Evolutionary conservation across 2,888 invertebrate genomes (phyloP).

Genomic region (Thymelicus lineola): DNA sequence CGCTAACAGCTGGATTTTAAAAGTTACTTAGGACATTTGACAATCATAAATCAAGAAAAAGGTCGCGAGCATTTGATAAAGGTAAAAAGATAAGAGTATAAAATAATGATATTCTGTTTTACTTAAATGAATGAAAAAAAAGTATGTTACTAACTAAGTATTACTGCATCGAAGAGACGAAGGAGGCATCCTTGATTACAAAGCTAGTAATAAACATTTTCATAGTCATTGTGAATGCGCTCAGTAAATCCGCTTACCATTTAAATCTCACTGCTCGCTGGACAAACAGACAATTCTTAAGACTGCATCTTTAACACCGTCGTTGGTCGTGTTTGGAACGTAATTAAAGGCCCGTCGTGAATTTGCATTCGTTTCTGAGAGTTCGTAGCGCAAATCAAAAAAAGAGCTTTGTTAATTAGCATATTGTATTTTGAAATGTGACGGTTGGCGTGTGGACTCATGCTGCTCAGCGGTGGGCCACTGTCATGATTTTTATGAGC

Average conservation of each 20-base stretch:
- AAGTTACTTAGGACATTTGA: constrained; percentile 25
- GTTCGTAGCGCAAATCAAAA: constrained; percentile 77
- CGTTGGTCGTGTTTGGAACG: constrained; percentile 77
- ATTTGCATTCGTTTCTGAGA: constrained; percentile 83
- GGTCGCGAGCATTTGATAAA: constrained; percentile 18
- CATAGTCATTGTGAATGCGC: constrained; percentile 65
- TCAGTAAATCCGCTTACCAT: constrained; percentile 72
- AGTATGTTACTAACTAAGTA: neutral
- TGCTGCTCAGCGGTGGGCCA: constrained; percentile 79
- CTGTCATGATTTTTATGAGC: constrained; percentile 65
- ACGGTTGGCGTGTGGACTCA: constrained; percentile 76
- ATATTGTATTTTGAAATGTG: constrained; percentile 84
- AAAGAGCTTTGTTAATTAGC: constrained; percentile 81
- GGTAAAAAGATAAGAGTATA: neutral
- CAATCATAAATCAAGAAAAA: constrained; percentile 32
- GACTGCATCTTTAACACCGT: constrained; percentile 80
- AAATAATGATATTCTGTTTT: neutral
- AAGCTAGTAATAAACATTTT: constrained; percentile 63
- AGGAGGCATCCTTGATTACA: constrained; percentile 45
- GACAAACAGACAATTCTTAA: constrained; percentile 73
- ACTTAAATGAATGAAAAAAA: neutral
- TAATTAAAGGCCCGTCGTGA: constrained; percentile 79
- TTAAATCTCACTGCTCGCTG: constrained; percentile 65
- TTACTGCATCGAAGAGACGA: neutral
- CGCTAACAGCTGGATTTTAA: constrained; percentile 35